Evolutionary conservation across 1,140 invertebrate genomes (phyloP).

Genomic region (Procambarus clarkii): DNA sequence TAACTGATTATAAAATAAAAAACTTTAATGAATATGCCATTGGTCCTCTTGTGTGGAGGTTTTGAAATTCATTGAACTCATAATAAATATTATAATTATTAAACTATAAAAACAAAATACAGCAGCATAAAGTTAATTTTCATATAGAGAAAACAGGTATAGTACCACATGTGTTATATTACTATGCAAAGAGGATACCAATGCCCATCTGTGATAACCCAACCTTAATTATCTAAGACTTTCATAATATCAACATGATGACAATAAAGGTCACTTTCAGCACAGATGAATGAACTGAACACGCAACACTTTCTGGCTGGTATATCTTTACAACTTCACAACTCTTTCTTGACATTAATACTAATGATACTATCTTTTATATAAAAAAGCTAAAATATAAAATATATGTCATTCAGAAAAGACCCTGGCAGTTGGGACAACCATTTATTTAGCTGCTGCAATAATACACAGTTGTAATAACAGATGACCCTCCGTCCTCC

Average conservation of each 20-base stretch:
- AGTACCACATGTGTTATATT: neutral
- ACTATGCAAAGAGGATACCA: neutral
- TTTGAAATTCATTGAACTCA: constrained; percentile 18
- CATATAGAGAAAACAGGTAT: neutral
- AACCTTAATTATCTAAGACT: neutral
- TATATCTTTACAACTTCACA: constrained; percentile 51
- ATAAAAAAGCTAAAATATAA: constrained; percentile 53
- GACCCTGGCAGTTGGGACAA: constrained; percentile 54
- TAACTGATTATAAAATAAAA: too few species aligned
- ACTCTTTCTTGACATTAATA: constrained; percentile 32
- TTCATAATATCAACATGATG: neutral
- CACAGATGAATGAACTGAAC: constrained; percentile 28
- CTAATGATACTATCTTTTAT: constrained; percentile 42
- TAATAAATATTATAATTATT: constrained; percentile 10
- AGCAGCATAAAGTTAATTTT: constrained; percentile 40
- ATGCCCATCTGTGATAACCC: neutral
- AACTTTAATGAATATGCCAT: neutral
- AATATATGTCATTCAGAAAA: constrained; percentile 52
- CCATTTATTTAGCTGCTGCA: constrained; percentile 39
- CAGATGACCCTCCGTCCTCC: constrained; percentile 18
- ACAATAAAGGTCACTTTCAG: neutral
- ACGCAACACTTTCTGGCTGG: constrained; percentile 42
- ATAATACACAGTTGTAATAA: constrained; percentile 43
- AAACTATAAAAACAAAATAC: constrained; percentile 25
- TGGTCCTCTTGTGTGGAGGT: constrained; percentile 21